Percentiles rank a stretch among this genome's conserved stretches.
Conservation (phyloP, 2,888 invertebrate genomes). For the Luperina nickerlii region DNA sequence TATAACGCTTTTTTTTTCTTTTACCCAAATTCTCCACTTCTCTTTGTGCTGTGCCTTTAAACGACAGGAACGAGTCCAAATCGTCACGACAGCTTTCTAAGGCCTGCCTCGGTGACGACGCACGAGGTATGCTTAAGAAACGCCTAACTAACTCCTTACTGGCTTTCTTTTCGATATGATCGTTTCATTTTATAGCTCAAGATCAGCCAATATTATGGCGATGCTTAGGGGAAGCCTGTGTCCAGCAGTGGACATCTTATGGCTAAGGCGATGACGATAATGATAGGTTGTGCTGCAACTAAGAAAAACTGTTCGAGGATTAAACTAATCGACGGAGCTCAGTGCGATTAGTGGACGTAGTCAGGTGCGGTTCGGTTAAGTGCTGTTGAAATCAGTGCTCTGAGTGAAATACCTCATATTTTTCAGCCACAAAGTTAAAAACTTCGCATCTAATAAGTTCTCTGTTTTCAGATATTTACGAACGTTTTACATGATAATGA, state of each 20-base stretch:
- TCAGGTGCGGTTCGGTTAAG: background rate
- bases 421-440: background rate
- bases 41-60: too few species aligned
- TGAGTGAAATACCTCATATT: background rate
- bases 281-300: background rate
- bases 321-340: background rate
- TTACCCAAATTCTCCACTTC: too few species aligned
- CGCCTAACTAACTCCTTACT: too few species aligned
- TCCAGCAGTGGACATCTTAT: background rate
- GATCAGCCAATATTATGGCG: background rate
- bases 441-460: background rate
- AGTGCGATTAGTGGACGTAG: background rate
- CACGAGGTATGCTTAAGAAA: too few species aligned
- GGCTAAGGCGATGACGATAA: background rate
- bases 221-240: background rate
- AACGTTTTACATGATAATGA: slow-evolving; percentile 30
- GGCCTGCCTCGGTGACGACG: too few species aligned
- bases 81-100: too few species aligned
- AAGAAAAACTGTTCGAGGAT: background rate
- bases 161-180: background rate
- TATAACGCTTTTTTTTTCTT: background rate
- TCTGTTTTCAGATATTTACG: slow-evolving; percentile 16
- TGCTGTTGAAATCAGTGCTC: too few species aligned
- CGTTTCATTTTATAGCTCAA: background rate
- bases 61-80: too few species aligned